Percentiles rank a stretch among this genome's conserved stretches.
Conservation (phyloP, 2,797 vertebrate species). For the Microcaecilia unicolor region DNA sequence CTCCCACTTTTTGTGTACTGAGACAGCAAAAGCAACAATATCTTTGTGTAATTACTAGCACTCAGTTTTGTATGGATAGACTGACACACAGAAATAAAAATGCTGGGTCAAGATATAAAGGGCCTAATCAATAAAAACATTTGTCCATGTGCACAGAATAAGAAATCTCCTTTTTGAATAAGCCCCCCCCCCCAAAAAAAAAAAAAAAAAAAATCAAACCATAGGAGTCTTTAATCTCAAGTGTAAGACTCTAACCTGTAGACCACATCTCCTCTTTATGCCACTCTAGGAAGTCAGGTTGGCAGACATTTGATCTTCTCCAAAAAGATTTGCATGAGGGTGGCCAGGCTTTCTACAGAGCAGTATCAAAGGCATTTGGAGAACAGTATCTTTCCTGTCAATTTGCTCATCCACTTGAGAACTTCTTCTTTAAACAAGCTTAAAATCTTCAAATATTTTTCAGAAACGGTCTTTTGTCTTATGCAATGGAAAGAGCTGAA, state of each 20-base stretch:
- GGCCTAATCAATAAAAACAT: too few relatives aligned
- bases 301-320: conserved; percentile 2
- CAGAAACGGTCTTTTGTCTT: not conserved
- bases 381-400: conserved; percentile 7
- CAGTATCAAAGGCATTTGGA: not conserved
- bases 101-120: too few relatives aligned
- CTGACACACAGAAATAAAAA: too few relatives aligned
- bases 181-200: too few relatives aligned
- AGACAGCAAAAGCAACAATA: too few relatives aligned
- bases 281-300: too few relatives aligned
- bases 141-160: too few relatives aligned
- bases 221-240: not conserved
- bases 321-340: conserved; percentile 1
- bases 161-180: too few relatives aligned
- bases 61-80: too few relatives aligned
- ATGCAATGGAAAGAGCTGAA: not conserved
- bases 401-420: conserved; percentile 6
- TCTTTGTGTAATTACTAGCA: too few relatives aligned
- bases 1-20: too few relatives aligned
- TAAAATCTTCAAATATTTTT: conserved; percentile 6
- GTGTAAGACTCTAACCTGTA: not conserved
- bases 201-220: too few relatives aligned
- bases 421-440: conserved; percentile 1
- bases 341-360: conserved; percentile 1
- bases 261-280: conserved; percentile 3